Percentiles rank a stretch among this genome's conserved stretches.
phyloP scores from a whole-genome alignment of 2,113 vertebrate species.

The Paralichthys olivaceus region DNA sequence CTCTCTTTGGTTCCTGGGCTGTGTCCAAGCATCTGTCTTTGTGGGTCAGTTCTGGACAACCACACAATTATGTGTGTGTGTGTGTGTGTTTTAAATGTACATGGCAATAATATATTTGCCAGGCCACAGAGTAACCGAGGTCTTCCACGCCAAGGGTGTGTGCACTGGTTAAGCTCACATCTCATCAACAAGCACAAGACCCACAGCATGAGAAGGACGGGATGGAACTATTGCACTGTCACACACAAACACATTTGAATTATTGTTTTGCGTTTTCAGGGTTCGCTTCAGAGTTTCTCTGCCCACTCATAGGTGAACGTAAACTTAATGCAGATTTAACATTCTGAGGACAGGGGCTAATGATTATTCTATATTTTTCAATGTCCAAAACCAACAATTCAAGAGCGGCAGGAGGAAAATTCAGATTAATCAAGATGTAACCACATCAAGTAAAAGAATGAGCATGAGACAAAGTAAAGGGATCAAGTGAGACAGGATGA shows the following conservation, averaged over 20 bases:
- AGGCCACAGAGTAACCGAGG: slow-evolving; percentile 31
- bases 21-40: slow-evolving; percentile 31
- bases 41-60: slow-evolving; percentile 16
- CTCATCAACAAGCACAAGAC: slow-evolving; percentile 3
- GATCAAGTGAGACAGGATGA: slow-evolving; percentile 9
- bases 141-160: slow-evolving; percentile 60
- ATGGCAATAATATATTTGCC: slow-evolving; percentile 35
- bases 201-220: slow-evolving; percentile 8
- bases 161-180: slow-evolving; percentile 16
- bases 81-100: slow-evolving; percentile 9
- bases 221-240: not conserved
- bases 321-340: not conserved
- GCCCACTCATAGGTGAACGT: slow-evolving; percentile 7
- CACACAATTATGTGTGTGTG: slow-evolving; percentile 1
- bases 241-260: slow-evolving; percentile 6
- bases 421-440: not conserved
- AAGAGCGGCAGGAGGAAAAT: not conserved
- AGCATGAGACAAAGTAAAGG: not conserved
- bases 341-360: not conserved
- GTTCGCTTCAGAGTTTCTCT: not conserved
- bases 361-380: no score
- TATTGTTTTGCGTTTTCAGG: not conserved
- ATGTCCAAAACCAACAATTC: no score
- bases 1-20: slow-evolving; percentile 5
- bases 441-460: not conserved